Base-by-base conservation (phyloP, 2,113 vertebrate genomes). In the Ranitomeya imitator region DNA sequence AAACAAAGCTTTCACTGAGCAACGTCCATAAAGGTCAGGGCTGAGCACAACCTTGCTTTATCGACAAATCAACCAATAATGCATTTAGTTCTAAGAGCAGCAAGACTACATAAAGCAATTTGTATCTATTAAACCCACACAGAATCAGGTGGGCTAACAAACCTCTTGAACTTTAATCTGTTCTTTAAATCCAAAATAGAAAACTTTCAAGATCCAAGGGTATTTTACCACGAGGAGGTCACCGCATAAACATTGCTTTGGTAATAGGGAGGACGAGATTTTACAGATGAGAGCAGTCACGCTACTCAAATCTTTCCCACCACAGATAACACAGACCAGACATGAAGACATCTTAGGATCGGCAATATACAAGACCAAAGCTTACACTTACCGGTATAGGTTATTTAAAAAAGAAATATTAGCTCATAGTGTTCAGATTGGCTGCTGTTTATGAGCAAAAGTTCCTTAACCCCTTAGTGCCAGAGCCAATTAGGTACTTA, bases 11-110 rank as follows among this genome's bases (percentile, higher is more conserved):
- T 91, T 92, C 90, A 92, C 67, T 88, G 91, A 83, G 83, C 65
- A 90, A 92, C 69, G 73, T n/a, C 90, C 9, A 86, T 26, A 91
- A 92, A 91, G 51, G 74, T 85, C 88, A 90, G 69, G 90, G 57
- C 15, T 88, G 60, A 91, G 91, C 89, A 93, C 79, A 92, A 90
- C 89, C 86, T 92, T 83, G 88, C 79, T 93, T 94, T 94, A 94
- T 87, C 94, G 93, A 94, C 92, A 93, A 94, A 94, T 91, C 90
- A 91, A 81, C 0, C 0, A 1, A 90, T 83, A 91, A 91, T 63
- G 88, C 11, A 90, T 88, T 89, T 91, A 90, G 77, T 89, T 86
- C 13, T 21, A 83, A 63, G 90, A 79, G 89, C 45, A 87, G 3
- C 23, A 74, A 91, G 45, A 79, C 1, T 2, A 2, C 18, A 88